Evolutionary conservation across 2,888 invertebrate genomes (phyloP).

Genomic region (Polyommatus iphigenia): DNA sequence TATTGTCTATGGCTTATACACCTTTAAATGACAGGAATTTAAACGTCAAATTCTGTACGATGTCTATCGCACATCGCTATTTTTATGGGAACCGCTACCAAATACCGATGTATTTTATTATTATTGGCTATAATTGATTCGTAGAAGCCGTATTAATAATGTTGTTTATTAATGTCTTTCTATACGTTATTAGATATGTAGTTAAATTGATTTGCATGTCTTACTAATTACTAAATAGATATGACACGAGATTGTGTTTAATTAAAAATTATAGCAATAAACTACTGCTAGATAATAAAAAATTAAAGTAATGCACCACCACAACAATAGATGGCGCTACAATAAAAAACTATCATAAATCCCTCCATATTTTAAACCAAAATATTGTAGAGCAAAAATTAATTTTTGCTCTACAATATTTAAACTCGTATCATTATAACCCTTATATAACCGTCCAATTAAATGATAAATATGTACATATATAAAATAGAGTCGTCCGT

Average conservation of each 20-base stretch:
- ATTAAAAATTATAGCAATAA: too few species aligned
- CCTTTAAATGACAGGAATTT: conserved; percentile 22
- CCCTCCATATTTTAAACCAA: not conserved
- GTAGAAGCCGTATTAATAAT: not conserved
- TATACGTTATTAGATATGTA: not conserved
- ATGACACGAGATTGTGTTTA: not conserved
- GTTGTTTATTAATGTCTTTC: not conserved
- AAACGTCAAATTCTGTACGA: conserved; percentile 6
- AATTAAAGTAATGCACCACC: not conserved
- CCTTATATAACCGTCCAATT: conserved; percentile 7
- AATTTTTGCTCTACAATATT: too few species aligned
- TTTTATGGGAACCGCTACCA: conserved; percentile 6
- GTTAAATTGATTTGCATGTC: not conserved
- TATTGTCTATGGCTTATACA: conserved; percentile 29
- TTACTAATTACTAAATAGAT: not conserved
- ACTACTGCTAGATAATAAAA: not conserved
- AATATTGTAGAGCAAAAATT: too few species aligned
- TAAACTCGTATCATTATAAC: not conserved
- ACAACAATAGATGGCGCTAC: conserved; percentile 1
- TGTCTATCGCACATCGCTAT: conserved; percentile 10
- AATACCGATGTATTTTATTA: not conserved
- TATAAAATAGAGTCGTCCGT: conserved; percentile 22
- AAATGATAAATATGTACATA: not conserved
- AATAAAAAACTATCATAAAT: not conserved
- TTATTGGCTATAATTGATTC: not conserved